Percentiles rank a stretch among this genome's conserved stretches.
These are phyloP conservation scores for Rhagonycha fulva DNA, from an alignment of 2,888 invertebrate species.

Conservation along the genomic window DNA sequence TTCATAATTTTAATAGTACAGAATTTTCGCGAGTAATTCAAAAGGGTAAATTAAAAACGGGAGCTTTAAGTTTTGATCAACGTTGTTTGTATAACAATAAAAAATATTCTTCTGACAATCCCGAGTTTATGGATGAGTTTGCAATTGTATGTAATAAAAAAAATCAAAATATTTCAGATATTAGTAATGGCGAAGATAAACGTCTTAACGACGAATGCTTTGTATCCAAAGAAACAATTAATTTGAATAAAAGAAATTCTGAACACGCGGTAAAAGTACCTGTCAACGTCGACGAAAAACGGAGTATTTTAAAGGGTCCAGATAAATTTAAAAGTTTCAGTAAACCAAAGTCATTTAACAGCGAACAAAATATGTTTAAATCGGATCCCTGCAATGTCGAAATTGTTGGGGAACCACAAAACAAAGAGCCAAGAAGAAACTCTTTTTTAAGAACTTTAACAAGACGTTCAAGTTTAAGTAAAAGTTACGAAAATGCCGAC, in stretches of 20 bases:
- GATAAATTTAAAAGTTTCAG: constrained; percentile 44
- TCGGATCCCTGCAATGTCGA: constrained; percentile 9
- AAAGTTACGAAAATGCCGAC: constrained; percentile 17
- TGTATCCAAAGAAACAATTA: constrained; percentile 51
- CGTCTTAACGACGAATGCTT: constrained; percentile 41
- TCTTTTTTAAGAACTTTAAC: constrained; percentile 30
- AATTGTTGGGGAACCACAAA: constrained; percentile 17
- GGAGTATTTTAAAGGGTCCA: constrained; percentile 49
- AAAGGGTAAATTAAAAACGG: constrained; percentile 54
- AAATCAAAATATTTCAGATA: constrained; percentile 38
- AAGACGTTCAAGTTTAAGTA: constrained; percentile 29
- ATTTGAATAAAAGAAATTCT: constrained; percentile 51
- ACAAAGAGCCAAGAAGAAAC: constrained; percentile 27
- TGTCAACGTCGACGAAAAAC: constrained; percentile 45
- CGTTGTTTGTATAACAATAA: constrained; percentile 39
- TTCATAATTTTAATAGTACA: constrained; percentile 52
- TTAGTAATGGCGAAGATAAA: constrained; percentile 26
- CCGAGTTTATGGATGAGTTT: constrained; percentile 52
- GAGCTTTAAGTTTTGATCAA: constrained; percentile 52
- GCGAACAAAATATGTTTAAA: constrained; percentile 7
- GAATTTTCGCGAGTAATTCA: constrained; percentile 57
- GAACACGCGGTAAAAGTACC: constrained; percentile 49
- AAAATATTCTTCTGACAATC: constrained; percentile 52
- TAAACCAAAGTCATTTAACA: not conserved
- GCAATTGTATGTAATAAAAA: constrained; percentile 47